These are phyloP conservation scores for Oceanites oceanicus DNA, from an alignment of 2,113 vertebrate genomes.

Conservation along the genomic window DNA sequence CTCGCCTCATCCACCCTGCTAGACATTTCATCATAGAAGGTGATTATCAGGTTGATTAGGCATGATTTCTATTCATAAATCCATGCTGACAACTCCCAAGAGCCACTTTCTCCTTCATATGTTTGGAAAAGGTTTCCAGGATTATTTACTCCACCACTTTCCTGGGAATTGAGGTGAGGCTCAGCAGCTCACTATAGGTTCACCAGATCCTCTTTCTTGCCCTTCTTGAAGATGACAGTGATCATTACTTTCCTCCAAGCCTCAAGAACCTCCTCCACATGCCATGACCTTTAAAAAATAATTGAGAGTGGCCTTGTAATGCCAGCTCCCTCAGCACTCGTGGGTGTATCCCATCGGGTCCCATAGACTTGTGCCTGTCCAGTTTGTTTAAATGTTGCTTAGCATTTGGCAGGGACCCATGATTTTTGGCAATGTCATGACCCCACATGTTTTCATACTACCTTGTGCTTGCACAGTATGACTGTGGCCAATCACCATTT, in stretches of 20 bases:
- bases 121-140: not conserved
- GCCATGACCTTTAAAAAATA: not conserved
- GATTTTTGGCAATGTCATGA: not conserved
- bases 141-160: not conserved
- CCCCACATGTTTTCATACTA: not conserved
- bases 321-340: not conserved
- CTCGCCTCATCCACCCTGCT: not conserved
- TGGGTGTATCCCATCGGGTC: fast-evolving
- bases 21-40: not conserved
- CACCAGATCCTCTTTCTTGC: not conserved
- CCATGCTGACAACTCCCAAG: not conserved
- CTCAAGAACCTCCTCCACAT: not conserved
- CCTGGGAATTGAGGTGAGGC: not conserved
- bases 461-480: not conserved
- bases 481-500: not conserved
- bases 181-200: not conserved
- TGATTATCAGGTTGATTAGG: not conserved
- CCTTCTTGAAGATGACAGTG: not conserved
- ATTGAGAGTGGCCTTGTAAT: not conserved
- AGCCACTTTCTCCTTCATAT: not conserved
- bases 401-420: not conserved
- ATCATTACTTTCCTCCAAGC: not conserved
- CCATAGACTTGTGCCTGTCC: fast-evolving
- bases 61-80: not conserved
- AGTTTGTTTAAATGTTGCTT: not conserved